Conservation (phyloP, 92 coral and sea anemone genomes). For the Scolanthus callimorphus region DNA sequence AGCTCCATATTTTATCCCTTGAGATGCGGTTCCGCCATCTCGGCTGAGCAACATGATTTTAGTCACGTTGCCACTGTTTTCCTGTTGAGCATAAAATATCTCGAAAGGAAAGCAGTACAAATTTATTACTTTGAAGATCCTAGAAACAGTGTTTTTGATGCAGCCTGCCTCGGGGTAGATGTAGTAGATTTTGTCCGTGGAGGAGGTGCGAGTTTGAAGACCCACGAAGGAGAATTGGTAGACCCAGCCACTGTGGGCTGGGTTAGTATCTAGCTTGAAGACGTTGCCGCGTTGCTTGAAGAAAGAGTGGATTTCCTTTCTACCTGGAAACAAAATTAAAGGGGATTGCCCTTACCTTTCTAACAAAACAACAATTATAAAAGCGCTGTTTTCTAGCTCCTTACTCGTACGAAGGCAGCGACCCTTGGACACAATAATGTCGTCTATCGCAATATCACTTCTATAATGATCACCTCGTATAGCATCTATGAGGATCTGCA, state of each 20-base stretch:
- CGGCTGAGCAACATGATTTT: too few relatives aligned
- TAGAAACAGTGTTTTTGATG: conserved; percentile 24
- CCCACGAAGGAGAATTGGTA: conserved; percentile 47
- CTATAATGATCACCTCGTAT: conserved; percentile 1
- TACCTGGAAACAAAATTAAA: conserved; percentile 5
- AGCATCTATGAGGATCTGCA: conserved; percentile 22
- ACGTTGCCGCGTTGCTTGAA: conserved; percentile 17
- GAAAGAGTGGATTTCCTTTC: conserved; percentile 25
- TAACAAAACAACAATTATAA: too few relatives aligned
- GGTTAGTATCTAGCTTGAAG: conserved; percentile 46
- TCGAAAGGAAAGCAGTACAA: conserved; percentile 39
- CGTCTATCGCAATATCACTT: conserved; percentile 33
- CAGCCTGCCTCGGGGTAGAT: conserved; percentile 23
- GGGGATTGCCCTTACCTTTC: too few relatives aligned
- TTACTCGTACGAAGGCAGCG: conserved; percentile 4
- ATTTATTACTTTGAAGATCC: background rate
- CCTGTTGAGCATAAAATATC: conserved; percentile 31
- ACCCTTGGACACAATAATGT: conserved; percentile 6
- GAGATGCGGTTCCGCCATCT: too few relatives aligned
- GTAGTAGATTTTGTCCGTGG: conserved; percentile 40
- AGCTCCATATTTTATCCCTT: too few relatives aligned
- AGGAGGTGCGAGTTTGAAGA: conserved; percentile 26
- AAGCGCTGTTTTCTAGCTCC: too few relatives aligned
- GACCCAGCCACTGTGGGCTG: conserved; percentile 42
- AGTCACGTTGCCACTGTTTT: background rate